phyloP scores from a whole-genome alignment of 2,113 vertebrate species.

The Neodon shergylaensis region DNA sequence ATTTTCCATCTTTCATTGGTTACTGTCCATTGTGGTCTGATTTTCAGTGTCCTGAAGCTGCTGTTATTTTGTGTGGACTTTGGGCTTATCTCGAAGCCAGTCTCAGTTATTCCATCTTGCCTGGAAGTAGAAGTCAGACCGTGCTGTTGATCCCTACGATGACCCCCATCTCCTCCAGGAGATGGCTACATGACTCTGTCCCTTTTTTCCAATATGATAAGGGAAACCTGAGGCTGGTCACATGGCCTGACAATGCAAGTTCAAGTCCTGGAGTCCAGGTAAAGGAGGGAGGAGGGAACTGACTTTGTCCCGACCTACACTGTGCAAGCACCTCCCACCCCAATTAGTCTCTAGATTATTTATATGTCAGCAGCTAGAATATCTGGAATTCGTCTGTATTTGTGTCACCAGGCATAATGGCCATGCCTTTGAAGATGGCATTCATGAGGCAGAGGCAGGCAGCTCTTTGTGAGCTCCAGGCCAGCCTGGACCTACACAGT shows the following conservation, averaged over 20 bases:
- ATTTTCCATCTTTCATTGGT: not conserved
- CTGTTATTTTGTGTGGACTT: not conserved
- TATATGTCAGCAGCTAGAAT: not conserved
- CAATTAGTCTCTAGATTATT: not conserved
- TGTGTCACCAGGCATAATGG: not conserved
- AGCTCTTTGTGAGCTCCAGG: not conserved
- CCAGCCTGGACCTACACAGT: too few relatives aligned
- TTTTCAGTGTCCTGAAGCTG: not conserved
- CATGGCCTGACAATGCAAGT: not conserved
- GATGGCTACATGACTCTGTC: not conserved
- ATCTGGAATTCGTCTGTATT: not conserved
- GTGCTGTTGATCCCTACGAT: not conserved
- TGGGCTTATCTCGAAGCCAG: not conserved
- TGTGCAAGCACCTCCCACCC: not conserved
- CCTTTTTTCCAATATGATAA: not conserved
- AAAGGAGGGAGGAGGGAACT: not conserved
- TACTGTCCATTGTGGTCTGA: not conserved
- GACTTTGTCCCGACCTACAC: not conserved
- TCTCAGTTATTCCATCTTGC: not conserved
- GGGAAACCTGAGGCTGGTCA: not conserved
- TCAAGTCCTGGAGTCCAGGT: not conserved
- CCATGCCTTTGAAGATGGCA: not conserved
- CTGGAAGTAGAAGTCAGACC: not conserved
- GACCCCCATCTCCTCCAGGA: not conserved
- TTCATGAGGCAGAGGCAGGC: not conserved